Evolutionary conservation across 2,797 vertebrate species (phyloP).

Genomic region (Macropodus opercularis): DNA sequence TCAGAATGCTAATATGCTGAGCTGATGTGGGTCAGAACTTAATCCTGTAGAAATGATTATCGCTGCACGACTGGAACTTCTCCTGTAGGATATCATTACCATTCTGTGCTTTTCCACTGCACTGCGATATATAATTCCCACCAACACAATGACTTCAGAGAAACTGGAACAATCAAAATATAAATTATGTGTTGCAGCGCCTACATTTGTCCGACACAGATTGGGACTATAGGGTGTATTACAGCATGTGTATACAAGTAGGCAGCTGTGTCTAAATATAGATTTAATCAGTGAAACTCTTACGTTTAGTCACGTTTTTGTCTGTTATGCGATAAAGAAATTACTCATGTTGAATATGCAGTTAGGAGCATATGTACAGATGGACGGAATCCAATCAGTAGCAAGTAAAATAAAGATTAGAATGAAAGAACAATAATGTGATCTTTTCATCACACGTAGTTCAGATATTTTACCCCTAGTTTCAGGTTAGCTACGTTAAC

Average conservation of each 20-base stretch:
- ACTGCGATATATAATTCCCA: slow-evolving; percentile 48
- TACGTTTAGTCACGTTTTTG: no score
- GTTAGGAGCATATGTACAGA: no score
- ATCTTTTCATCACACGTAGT: no score
- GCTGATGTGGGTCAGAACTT: slow-evolving; percentile 81
- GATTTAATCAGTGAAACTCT: no score
- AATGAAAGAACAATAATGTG: no score
- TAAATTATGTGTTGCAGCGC: slow-evolving; percentile 40
- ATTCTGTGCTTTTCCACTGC: slow-evolving; percentile 69
- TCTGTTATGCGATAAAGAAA: no score
- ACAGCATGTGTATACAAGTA: neutral
- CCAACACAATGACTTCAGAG: slow-evolving; percentile 55
- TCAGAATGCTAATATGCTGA: slow-evolving; percentile 76
- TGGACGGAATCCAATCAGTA: no score
- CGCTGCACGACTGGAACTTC: slow-evolving; percentile 74
- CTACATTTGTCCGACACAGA: slow-evolving; percentile 24
- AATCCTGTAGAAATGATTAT: slow-evolving; percentile 83
- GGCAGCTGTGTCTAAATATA: no score
- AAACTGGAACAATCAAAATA: slow-evolving; percentile 51
- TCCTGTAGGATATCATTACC: slow-evolving; percentile 77
- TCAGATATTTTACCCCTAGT: no score
- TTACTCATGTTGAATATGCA: no score
- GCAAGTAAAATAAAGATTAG: no score
- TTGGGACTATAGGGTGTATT: neutral
- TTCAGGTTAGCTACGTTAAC: no score